Conservation (phyloP, 1,140 invertebrate genomes). For the Cryptotermes secundus region DNA sequence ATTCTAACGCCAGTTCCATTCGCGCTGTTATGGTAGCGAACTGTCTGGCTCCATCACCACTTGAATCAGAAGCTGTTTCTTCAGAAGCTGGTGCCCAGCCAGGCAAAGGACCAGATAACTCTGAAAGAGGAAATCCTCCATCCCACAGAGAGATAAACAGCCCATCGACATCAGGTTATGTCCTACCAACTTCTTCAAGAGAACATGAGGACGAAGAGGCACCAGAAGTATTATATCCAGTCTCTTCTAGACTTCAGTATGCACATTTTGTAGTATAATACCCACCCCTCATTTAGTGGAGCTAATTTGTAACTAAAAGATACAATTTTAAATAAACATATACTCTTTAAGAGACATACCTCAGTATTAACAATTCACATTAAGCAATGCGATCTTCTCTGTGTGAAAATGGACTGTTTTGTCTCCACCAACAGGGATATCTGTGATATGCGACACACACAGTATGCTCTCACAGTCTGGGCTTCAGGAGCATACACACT, state of each 20-base stretch:
- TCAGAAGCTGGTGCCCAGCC: constrained; percentile 30
- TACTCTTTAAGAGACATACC: too few species aligned
- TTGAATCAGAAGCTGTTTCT: constrained; percentile 27
- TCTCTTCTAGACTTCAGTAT: constrained; percentile 51
- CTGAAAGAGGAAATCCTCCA: constrained; percentile 53
- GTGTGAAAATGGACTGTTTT: too few species aligned
- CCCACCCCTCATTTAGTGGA: too few species aligned
- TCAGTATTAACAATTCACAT: too few species aligned
- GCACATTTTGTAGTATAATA: neutral
- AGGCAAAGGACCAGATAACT: neutral
- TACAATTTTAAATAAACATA: too few species aligned
- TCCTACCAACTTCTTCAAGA: constrained; percentile 42
- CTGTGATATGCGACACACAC: too few species aligned
- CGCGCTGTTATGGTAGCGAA: constrained; percentile 74
- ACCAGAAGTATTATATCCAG: constrained; percentile 48
- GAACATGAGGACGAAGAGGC: constrained; percentile 39
- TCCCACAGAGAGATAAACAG: constrained; percentile 52
- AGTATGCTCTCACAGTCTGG: too few species aligned
- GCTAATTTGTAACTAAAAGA: too few species aligned
- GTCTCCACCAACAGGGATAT: too few species aligned
- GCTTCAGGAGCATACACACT: too few species aligned
- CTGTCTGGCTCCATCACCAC: constrained; percentile 54
- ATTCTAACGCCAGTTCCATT: constrained; percentile 78
- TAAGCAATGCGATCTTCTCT: too few species aligned
- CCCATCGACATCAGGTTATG: constrained; percentile 12